phyloP scores from a whole-genome alignment of 2,797 vertebrate genomes.

The Pristis pectinata region DNA sequence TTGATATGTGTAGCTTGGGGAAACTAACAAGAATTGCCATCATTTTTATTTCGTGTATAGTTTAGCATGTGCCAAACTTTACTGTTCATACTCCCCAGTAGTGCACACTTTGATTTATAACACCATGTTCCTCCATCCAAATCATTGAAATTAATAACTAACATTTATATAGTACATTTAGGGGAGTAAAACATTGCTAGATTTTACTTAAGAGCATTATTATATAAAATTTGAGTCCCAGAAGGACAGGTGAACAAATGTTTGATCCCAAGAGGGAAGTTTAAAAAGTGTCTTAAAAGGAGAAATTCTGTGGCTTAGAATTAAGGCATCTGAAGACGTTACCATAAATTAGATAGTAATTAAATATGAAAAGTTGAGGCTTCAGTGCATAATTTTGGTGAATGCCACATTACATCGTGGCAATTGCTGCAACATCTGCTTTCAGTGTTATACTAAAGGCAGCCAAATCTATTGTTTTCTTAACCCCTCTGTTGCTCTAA shows the following conservation, averaged over 20 bases:
- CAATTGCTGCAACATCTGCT: background rate
- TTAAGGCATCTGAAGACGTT: background rate
- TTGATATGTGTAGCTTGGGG: background rate
- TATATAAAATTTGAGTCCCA: background rate
- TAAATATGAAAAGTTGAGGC: background rate
- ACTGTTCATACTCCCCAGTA: background rate
- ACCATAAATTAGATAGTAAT: no score
- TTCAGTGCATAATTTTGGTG: background rate
- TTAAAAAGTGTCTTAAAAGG: background rate
- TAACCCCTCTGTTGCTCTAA: background rate
- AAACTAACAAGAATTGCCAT: background rate
- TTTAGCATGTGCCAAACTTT: background rate
- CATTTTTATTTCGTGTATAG: background rate
- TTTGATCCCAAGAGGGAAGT: background rate
- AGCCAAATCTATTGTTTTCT: background rate
- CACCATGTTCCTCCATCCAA: background rate
- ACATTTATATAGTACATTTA: no score
- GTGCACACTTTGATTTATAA: background rate
- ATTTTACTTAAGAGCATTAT: background rate
- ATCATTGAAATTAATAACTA: background rate
- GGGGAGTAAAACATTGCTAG: no score
- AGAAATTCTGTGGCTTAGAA: background rate
- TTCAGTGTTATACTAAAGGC: background rate
- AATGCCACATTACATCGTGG: background rate
- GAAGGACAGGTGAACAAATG: background rate